These are phyloP conservation scores for Orthonyx spaldingii DNA, from an alignment of 2,113 vertebrate genomes.

Conservation along the genomic window DNA sequence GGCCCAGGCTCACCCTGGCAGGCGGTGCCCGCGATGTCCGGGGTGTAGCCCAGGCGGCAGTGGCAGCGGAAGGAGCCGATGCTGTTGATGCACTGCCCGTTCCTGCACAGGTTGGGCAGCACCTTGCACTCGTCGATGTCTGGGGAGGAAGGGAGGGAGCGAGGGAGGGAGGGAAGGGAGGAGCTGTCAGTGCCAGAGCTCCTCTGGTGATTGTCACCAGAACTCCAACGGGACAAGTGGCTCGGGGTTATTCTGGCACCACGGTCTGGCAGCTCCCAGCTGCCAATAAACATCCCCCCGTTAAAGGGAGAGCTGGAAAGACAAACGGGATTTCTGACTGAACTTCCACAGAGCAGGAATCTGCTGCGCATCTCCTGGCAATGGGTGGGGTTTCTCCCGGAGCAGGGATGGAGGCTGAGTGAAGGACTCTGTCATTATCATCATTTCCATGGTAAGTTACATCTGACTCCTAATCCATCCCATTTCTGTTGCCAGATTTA, in stretches of 20 bases:
- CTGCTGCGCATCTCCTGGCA: not conserved
- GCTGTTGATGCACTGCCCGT: constrained; percentile 91
- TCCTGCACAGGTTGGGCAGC: constrained; percentile 82
- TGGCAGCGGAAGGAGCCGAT: constrained; percentile 92
- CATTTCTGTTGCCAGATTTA: not conserved
- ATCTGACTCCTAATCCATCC: not conserved
- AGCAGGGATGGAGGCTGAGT: not conserved
- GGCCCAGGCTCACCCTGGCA: constrained; percentile 79
- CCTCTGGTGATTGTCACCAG: not conserved
- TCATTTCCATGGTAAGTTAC: not conserved
- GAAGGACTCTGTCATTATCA: not conserved
- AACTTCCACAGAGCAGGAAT: not conserved
- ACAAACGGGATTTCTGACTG: not conserved
- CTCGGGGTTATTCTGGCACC: not conserved
- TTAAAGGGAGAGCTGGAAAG: not conserved
- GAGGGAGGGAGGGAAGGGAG: not conserved
- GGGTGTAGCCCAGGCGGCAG: constrained; percentile 83
- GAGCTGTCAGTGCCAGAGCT: not conserved
- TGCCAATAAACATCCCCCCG: not conserved
- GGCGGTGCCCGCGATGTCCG: constrained; percentile 78
- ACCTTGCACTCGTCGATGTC: constrained; percentile 93
- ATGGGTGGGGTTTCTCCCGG: not conserved
- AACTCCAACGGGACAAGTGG: not conserved
- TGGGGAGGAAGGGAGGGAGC: constrained; percentile 3
- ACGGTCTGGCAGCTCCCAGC: not conserved